Percentiles rank a stretch among this genome's conserved stretches.
Evolutionary conservation across 2,797 vertebrate species (phyloP).

Genomic region (Paedocypris micromegethes): DNA sequence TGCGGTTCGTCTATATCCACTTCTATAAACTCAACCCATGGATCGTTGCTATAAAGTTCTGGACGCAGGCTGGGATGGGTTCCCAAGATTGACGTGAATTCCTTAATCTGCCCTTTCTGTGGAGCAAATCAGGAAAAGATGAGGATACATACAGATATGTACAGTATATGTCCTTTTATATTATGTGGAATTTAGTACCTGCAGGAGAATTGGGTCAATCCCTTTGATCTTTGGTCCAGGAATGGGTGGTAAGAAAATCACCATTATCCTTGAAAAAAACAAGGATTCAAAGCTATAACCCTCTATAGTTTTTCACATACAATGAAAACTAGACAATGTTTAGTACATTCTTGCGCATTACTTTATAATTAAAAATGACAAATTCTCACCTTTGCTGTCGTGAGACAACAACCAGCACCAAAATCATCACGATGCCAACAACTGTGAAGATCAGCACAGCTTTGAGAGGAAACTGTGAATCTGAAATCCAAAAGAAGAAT

Average conservation of each 20-base stretch:
- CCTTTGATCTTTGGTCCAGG: constrained; percentile 96
- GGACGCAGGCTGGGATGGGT: constrained; percentile 75
- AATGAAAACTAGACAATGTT: not conserved
- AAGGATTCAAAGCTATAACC: too few species aligned
- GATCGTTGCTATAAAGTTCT: constrained; percentile 77
- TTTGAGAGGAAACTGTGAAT: constrained; percentile 72
- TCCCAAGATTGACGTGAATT: constrained; percentile 83
- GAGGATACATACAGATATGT: not conserved
- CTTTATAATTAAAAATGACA: constrained; percentile 11
- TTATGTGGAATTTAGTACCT: constrained; percentile 66
- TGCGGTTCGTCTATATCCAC: constrained; percentile 82
- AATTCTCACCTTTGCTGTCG: constrained; percentile 83
- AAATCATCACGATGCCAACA: constrained; percentile 70
- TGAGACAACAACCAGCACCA: constrained; percentile 76
- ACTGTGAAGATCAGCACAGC: constrained; percentile 75
- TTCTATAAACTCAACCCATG: constrained; percentile 95
- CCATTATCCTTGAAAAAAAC: constrained; percentile 75
- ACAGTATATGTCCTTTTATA: not conserved
- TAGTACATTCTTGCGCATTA: not conserved
- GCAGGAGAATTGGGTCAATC: constrained; percentile 84
- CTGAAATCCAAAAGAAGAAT: constrained; percentile 62
- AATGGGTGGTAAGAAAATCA: constrained; percentile 88
- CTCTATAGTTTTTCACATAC: too few species aligned
- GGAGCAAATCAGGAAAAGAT: not conserved
- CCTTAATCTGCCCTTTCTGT: constrained; percentile 87